These are phyloP conservation scores for Thaumetopoea pityocampa DNA, from an alignment of 1,140 invertebrate genomes.

Conservation along the genomic window DNA sequence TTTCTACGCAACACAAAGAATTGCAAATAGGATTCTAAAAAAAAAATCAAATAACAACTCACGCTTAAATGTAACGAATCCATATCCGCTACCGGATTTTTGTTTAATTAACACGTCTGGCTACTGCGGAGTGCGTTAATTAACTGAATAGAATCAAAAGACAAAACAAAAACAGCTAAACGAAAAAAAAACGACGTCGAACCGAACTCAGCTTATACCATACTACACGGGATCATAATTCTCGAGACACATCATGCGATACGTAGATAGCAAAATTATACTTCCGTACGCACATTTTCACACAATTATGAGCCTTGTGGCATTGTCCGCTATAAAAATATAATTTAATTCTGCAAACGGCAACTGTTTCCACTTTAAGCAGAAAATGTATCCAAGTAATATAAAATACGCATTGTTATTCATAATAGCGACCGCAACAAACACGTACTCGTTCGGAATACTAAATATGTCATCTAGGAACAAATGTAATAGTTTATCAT, in stretches of 20 bases:
- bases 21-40: slow-evolving; percentile 7
- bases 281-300: slow-evolving; percentile 2
- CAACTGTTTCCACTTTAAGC: slow-evolving; percentile 20
- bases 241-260: slow-evolving; percentile 41
- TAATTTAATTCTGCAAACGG: slow-evolving; percentile 14
- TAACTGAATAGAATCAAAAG: slow-evolving; percentile 58
- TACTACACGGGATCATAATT: slow-evolving; percentile 27
- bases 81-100: slow-evolving; percentile 42
- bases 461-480: slow-evolving; percentile 15
- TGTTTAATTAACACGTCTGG: slow-evolving; percentile 54
- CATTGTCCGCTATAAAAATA: slow-evolving; percentile 16
- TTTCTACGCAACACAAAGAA: too few relatives aligned
- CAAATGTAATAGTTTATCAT: slow-evolving; percentile 20
- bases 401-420: slow-evolving; percentile 28
- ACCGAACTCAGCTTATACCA: slow-evolving; percentile 25
- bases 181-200: slow-evolving; percentile 38
- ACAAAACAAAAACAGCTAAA: slow-evolving; percentile 27
- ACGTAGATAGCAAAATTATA: slow-evolving; percentile 8
- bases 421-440: slow-evolving; percentile 26
- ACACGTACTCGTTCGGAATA: slow-evolving; percentile 26
- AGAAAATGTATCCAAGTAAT: slow-evolving; percentile 21
- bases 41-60: slow-evolving; percentile 19
- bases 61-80: slow-evolving; percentile 35
- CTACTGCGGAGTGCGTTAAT: slow-evolving; percentile 42
- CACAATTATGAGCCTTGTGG: slow-evolving; percentile 17